phyloP scores from a whole-genome alignment of 2,888 invertebrate genomes.

The Mantis religiosa region DNA sequence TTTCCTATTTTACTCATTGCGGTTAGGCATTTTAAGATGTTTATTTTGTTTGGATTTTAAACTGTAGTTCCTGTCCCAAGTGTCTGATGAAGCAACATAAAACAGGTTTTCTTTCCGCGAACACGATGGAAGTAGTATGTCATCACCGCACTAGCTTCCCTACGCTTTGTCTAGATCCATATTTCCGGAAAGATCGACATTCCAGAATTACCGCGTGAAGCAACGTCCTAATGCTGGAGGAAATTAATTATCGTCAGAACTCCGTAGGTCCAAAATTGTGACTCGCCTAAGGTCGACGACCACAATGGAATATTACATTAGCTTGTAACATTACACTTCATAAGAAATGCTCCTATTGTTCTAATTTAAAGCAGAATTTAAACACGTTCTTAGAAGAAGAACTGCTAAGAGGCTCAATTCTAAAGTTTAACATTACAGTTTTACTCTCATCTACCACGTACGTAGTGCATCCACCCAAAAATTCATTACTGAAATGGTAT shows the following conservation, averaged over 20 bases:
- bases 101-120: neutral
- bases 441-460: no score
- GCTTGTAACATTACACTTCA: no score
- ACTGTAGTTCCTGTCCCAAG: neutral
- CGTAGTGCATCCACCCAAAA: no score
- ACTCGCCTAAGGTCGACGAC: no score
- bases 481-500: no score
- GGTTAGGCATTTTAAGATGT: neutral
- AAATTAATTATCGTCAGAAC: neutral
- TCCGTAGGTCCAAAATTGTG: no score
- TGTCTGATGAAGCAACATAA: neutral
- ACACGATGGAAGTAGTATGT: neutral
- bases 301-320: no score
- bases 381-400: no score
- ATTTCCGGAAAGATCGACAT: neutral
- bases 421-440: no score
- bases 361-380: no score
- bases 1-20: neutral
- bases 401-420: no score
- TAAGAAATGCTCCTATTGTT: no score
- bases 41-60: neutral
- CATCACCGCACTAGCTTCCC: neutral
- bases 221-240: neutral
- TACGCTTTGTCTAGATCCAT: neutral
- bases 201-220: neutral